Evolutionary conservation across 2,113 vertebrate genomes (phyloP).

Genomic region (Boulengeromyrus knoepffleri): DNA sequence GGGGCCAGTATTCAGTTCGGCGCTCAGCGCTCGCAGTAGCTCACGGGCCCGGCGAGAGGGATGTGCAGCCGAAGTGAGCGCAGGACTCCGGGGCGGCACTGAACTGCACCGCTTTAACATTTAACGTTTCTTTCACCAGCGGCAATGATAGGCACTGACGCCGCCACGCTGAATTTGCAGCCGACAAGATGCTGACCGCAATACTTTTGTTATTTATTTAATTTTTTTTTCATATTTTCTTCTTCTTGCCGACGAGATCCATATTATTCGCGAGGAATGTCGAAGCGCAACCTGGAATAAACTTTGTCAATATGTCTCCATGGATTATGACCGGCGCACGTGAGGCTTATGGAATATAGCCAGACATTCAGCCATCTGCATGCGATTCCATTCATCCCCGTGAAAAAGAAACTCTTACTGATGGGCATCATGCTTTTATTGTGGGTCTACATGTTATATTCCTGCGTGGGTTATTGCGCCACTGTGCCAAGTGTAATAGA

Average conservation of each 20-base stretch:
- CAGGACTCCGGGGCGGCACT: slow-evolving; percentile 6
- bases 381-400: slow-evolving; percentile 60
- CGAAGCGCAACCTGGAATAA: slow-evolving; percentile 44
- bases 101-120: slow-evolving; percentile 22
- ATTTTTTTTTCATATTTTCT: slow-evolving; percentile 13
- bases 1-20: slow-evolving; percentile 17
- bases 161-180: slow-evolving; percentile 10
- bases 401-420: slow-evolving; percentile 74
- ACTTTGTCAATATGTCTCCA: slow-evolving; percentile 57
- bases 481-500: slow-evolving; percentile 65
- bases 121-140: not conserved
- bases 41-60: slow-evolving; percentile 26
- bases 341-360: slow-evolving; percentile 81
- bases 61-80: slow-evolving; percentile 31
- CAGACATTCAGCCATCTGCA: slow-evolving; percentile 63
- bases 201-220: slow-evolving; percentile 13
- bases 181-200: slow-evolving; percentile 26
- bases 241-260: slow-evolving; percentile 33
- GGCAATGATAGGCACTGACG: slow-evolving; percentile 31
- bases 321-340: slow-evolving; percentile 51
- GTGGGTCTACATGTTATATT: slow-evolving; percentile 89
- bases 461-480: slow-evolving; percentile 83
- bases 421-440: slow-evolving; percentile 86
- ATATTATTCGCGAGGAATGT: slow-evolving; percentile 39
- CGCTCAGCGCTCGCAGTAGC: slow-evolving; percentile 24